These are phyloP conservation scores for Baronia brevicornis DNA, from an alignment of 2,888 invertebrate genomes.

Conservation along the genomic window DNA sequence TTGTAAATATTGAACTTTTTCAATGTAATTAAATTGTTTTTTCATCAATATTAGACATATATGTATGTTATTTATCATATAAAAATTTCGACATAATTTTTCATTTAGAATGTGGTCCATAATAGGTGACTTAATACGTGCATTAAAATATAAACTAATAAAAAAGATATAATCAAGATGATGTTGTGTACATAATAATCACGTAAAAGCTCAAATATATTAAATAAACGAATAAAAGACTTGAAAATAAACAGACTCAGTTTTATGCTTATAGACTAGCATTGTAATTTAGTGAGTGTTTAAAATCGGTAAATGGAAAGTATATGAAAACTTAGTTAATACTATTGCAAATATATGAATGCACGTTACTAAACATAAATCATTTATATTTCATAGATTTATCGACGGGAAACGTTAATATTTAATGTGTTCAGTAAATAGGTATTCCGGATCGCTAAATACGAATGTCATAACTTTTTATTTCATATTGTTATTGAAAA, in stretches of 20 bases:
- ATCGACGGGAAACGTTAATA: constrained; percentile 25
- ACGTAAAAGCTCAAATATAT: constrained; percentile 69
- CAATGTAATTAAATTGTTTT: too few relatives aligned
- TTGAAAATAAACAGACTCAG: constrained; percentile 57
- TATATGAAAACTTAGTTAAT: constrained; percentile 20
- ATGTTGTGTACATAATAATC: constrained; percentile 61
- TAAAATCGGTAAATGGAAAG: constrained; percentile 31
- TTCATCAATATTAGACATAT: too few relatives aligned
- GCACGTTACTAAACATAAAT: constrained; percentile 40
- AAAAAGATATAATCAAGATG: constrained; percentile 41
- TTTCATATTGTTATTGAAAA: not conserved
- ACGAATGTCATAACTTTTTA: not conserved
- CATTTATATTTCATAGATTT: constrained; percentile 19
- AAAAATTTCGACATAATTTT: too few relatives aligned
- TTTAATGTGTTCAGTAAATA: constrained; percentile 62
- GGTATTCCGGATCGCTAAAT: constrained; percentile 5
- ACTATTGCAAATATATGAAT: constrained; percentile 40
- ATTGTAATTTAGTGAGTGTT: constrained; percentile 54
- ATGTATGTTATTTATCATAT: too few relatives aligned
- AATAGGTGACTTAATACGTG: constrained; percentile 73
- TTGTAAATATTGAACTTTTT: too few relatives aligned
- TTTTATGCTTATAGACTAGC: constrained; percentile 61
- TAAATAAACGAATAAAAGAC: constrained; percentile 61
- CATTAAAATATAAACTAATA: constrained; percentile 62
- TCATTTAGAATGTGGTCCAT: constrained; percentile 73